A percentile compares a stretch with the other conserved stretches of the same genome.
These are phyloP conservation scores for Gerris lacustris DNA, from an alignment of 2,888 invertebrate genomes.

Conservation along the genomic window DNA sequence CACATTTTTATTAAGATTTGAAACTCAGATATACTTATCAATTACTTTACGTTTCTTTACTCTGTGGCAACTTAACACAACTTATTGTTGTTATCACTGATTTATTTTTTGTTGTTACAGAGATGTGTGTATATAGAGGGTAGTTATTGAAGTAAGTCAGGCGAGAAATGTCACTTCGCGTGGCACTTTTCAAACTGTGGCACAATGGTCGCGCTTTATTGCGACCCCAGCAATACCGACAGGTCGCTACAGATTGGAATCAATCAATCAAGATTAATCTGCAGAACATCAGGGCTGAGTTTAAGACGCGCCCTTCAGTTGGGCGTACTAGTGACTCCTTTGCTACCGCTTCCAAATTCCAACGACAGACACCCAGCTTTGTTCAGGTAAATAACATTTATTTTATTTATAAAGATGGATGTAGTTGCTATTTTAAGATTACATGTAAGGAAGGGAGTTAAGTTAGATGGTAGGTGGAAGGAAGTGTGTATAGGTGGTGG, in stretches of 20 bases:
- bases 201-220: constrained; percentile 2
- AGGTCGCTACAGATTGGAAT: neutral
- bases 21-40: too few relatives aligned
- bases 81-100: too few relatives aligned
- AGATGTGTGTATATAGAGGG: too few relatives aligned
- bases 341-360: neutral
- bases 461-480: too few relatives aligned
- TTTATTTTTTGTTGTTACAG: too few relatives aligned
- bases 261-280: neutral
- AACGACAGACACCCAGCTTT: neutral
- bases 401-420: neutral
- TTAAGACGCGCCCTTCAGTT: neutral
- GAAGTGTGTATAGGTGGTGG: too few relatives aligned
- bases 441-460: neutral
- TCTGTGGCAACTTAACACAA: too few relatives aligned
- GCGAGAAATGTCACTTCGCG: constrained; percentile 18
- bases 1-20: too few relatives aligned
- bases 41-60: too few relatives aligned
- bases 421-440: too few relatives aligned
- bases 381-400: neutral
- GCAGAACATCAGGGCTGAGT: neutral
- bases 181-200: constrained; percentile 20
- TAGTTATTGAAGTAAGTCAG: too few relatives aligned
- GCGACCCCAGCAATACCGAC: neutral
- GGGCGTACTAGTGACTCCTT: neutral